phyloP scores from a whole-genome alignment of 1,140 invertebrate genomes.

The Microplitis demolitor region DNA sequence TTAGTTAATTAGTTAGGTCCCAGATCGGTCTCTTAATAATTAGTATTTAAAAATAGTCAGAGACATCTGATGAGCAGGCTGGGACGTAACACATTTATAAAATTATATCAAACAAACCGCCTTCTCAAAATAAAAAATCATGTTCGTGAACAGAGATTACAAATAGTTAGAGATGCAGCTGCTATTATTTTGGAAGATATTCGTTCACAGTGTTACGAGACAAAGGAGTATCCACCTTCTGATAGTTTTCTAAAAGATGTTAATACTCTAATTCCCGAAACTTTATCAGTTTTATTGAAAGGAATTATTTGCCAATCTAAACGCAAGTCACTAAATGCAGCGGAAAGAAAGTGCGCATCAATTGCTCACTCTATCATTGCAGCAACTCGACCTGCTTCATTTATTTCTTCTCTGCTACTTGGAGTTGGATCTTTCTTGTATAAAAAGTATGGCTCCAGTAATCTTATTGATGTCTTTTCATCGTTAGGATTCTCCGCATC shows the following conservation, averaged over 20 bases:
- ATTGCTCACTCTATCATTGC: neutral
- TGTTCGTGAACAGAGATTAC: constrained; percentile 27
- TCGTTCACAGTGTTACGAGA: constrained; percentile 26
- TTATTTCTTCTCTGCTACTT: constrained; percentile 34
- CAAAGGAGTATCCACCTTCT: constrained; percentile 23
- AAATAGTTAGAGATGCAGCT: constrained; percentile 33
- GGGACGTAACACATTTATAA: too few relatives aligned
- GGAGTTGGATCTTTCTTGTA: constrained; percentile 31
- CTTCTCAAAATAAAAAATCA: neutral
- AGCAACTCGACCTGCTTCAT: neutral
- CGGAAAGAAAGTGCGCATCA: neutral
- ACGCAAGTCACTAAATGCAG: neutral
- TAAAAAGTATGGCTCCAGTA: constrained; percentile 37
- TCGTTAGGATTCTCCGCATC: constrained; percentile 34
- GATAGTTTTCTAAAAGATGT: constrained; percentile 30
- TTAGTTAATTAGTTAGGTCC: too few relatives aligned
- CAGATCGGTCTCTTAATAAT: too few relatives aligned
- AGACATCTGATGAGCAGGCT: too few relatives aligned
- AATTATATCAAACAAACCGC: neutral
- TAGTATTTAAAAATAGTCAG: too few relatives aligned
- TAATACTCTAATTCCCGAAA: constrained; percentile 23
- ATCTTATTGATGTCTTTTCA: constrained; percentile 30
- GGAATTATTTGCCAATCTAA: constrained; percentile 2
- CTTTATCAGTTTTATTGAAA: constrained; percentile 18
- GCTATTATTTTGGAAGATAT: constrained; percentile 38